Evolutionary conservation across 2,113 vertebrate species (phyloP).

Genomic region (Trochalopteron elliotii): DNA sequence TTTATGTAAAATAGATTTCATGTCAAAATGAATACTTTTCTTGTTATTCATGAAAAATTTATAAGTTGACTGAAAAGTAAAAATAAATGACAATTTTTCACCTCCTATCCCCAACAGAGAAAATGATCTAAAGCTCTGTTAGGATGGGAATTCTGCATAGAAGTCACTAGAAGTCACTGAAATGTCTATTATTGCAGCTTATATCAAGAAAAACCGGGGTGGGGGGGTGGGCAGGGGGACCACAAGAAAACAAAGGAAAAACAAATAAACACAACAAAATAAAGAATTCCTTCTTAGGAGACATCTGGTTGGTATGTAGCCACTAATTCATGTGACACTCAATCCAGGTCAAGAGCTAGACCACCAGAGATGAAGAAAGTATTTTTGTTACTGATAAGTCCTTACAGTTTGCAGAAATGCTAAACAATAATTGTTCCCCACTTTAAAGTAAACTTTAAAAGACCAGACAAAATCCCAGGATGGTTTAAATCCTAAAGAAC

Average conservation of each 20-base stretch:
- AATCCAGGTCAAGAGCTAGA: neutral
- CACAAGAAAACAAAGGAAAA: neutral
- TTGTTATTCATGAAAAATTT: neutral
- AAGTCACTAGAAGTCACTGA: too few species aligned
- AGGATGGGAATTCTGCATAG: neutral
- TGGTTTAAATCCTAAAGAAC: neutral
- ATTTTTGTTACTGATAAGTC: neutral
- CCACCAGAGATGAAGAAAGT: accelerated
- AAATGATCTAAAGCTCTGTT: neutral
- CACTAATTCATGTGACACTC: neutral
- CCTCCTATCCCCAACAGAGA: neutral
- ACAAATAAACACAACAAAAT: neutral
- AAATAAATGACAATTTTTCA: neutral
- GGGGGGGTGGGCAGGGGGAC: too few species aligned
- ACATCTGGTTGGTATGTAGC: neutral
- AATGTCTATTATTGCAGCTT: neutral
- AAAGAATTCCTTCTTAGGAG: neutral
- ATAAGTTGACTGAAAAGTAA: neutral
- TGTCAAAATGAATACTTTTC: neutral
- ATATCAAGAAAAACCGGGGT: neutral
- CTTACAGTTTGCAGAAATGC: neutral
- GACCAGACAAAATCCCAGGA: neutral
- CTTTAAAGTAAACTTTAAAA: neutral
- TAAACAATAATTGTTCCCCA: neutral
- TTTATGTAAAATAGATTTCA: neutral